Evolutionary conservation across 2,113 vertebrate genomes (phyloP).

Genomic region (Oncorhynchus mykiss): DNA sequence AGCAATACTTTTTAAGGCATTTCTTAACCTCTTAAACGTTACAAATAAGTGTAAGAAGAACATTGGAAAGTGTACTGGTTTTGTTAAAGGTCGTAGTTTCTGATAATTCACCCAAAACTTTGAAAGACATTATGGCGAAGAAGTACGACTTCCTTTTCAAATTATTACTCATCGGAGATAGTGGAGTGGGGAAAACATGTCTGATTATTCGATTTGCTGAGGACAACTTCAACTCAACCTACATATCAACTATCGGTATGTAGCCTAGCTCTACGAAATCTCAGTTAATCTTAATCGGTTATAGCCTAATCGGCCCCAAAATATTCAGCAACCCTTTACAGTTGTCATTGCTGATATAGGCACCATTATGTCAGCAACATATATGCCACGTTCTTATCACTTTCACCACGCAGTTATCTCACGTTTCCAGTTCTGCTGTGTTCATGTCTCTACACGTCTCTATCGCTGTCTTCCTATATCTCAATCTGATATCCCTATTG

Average conservation of each 20-base stretch:
- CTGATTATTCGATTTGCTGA: slow-evolving; percentile 92
- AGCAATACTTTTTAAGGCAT: background rate
- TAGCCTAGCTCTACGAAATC: slow-evolving; percentile 10
- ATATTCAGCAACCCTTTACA: background rate
- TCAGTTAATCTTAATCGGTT: background rate
- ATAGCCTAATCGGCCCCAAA: background rate
- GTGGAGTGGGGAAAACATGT: slow-evolving; percentile 93
- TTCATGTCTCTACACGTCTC: slow-evolving; percentile 69
- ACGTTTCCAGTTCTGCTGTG: slow-evolving; percentile 5
- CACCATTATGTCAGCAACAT: background rate
- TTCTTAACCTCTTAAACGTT: background rate
- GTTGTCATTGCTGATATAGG: background rate
- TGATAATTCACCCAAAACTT: background rate
- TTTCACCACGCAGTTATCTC: slow-evolving; percentile 22
- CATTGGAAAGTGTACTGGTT: background rate
- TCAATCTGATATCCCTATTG: slow-evolving; percentile 1
- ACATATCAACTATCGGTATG: slow-evolving; percentile 95
- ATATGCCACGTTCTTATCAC: background rate
- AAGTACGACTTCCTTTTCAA: slow-evolving; percentile 94
- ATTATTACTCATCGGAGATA: slow-evolving; percentile 90
- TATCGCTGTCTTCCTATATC: slow-evolving; percentile 4
- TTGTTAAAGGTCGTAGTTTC: background rate
- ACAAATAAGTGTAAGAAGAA: background rate
- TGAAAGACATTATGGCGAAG: slow-evolving; percentile 79
- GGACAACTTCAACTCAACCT: slow-evolving; percentile 92